phyloP scores from a whole-genome alignment of 2,113 vertebrate genomes.

The Corythornis vintsioides region DNA sequence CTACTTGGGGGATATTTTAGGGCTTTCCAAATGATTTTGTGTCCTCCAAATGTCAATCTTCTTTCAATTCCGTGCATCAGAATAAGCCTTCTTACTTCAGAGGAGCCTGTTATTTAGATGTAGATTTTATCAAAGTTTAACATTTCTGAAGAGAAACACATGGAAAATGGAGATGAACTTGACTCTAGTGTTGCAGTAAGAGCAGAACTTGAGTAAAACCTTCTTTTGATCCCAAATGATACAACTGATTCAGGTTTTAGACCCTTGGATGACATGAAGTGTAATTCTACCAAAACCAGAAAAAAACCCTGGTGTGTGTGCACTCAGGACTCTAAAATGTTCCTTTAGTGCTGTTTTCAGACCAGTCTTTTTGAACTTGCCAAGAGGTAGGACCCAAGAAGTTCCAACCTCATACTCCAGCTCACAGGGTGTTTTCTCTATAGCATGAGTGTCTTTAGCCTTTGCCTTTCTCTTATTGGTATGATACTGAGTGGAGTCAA shows the following conservation, averaged over 20 bases:
- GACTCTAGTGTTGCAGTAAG: not conserved
- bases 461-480: not conserved
- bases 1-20: constrained; percentile 68
- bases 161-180: not conserved
- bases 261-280: not conserved
- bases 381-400: not conserved
- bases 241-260: not conserved
- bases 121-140: constrained; percentile 33
- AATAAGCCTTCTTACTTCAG: constrained; percentile 5
- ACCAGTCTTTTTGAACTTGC: not conserved
- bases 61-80: not conserved
- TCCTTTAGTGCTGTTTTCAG: not conserved
- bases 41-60: constrained; percentile 64
- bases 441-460: not conserved
- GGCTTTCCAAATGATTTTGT: constrained; percentile 50
- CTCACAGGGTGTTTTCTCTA: not conserved
- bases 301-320: not conserved
- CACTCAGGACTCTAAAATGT: not conserved
- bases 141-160: not conserved
- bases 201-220: not conserved
- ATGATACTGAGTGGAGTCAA: not conserved
- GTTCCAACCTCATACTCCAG: not conserved
- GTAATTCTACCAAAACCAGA: not conserved
- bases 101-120: constrained; percentile 4
- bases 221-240: not conserved